phyloP scores from a whole-genome alignment of 1,140 invertebrate genomes.

The Physella acuta region DNA sequence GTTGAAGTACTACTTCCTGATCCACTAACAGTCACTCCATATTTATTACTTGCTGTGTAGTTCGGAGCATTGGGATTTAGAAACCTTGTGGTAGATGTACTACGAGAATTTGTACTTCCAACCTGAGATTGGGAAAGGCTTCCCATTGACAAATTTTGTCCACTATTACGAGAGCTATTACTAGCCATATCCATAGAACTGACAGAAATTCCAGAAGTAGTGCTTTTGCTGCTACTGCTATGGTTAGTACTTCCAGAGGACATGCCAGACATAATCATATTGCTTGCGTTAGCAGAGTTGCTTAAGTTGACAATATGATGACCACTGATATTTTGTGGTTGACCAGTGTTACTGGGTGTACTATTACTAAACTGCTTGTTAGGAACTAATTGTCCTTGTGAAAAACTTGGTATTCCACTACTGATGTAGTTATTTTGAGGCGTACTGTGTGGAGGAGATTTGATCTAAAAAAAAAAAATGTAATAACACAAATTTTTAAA shows the following conservation, averaged over 20 bases:
- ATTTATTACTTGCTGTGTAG: constrained; percentile 15
- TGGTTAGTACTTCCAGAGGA: background rate
- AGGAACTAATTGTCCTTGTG: background rate
- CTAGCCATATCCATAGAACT: background rate
- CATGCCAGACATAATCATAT: background rate
- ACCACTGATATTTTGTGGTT: background rate
- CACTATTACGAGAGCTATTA: background rate
- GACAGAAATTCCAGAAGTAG: constrained; percentile 2
- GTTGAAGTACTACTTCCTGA: background rate
- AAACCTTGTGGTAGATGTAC: constrained; percentile 21
- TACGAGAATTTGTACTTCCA: background rate
- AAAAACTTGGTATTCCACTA: background rate
- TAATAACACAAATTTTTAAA: too few relatives aligned
- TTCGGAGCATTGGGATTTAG: constrained; percentile 29
- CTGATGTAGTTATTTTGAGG: background rate
- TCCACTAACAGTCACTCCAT: background rate
- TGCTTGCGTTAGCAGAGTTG: background rate
- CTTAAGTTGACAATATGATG: background rate
- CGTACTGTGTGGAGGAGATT: constrained; percentile 22
- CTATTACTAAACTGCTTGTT: constrained; percentile 11
- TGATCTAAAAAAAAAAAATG: constrained; percentile 11
- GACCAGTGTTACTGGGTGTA: background rate
- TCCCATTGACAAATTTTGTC: background rate
- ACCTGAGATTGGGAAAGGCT: background rate
- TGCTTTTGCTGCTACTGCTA: background rate